Percentiles rank a stretch among this genome's conserved stretches.
These are phyloP conservation scores for Thripadectes ignobilis DNA, from an alignment of 2,797 vertebrate genomes.

Conservation along the genomic window DNA sequence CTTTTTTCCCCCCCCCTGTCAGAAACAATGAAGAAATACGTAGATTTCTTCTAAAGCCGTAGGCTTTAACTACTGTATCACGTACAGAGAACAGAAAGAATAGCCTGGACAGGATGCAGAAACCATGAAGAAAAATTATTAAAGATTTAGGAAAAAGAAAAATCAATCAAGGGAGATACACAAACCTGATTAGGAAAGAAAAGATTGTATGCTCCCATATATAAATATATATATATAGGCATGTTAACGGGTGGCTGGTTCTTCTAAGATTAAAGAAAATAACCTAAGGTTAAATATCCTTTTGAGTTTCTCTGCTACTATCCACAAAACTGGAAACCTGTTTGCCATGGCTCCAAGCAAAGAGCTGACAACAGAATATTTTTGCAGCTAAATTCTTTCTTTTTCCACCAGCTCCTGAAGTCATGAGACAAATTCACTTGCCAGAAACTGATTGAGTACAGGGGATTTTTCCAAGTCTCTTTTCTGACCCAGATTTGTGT, in stretches of 20 bases:
- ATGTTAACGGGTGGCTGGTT: conserved; percentile 52
- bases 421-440: conserved; percentile 54
- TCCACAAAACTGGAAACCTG: conserved; percentile 61
- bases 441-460: conserved; percentile 52
- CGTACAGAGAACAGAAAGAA: neutral
- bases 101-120: conserved; percentile 31
- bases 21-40: conserved; percentile 41
- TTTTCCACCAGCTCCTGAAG: conserved; percentile 55
- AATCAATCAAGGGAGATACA: conserved; percentile 66
- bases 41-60: neutral
- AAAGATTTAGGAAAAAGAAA: conserved; percentile 53
- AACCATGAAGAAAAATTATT: conserved; percentile 63
- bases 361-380: conserved; percentile 68
- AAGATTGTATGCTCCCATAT: conserved; percentile 36
- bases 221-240: conserved; percentile 28
- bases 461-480: conserved; percentile 41
- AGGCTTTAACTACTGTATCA: neutral
- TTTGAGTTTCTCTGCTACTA: neutral
- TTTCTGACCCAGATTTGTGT: conserved; percentile 43
- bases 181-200: conserved; percentile 68
- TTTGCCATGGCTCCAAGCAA: conserved; percentile 57
- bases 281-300: conserved; percentile 60
- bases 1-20: neutral
- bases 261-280: conserved; percentile 70
- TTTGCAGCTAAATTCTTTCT: conserved; percentile 53